Base-by-base conservation (phyloP, 2,888 invertebrate species). In the Drosophila hawaiiensis region DNA sequence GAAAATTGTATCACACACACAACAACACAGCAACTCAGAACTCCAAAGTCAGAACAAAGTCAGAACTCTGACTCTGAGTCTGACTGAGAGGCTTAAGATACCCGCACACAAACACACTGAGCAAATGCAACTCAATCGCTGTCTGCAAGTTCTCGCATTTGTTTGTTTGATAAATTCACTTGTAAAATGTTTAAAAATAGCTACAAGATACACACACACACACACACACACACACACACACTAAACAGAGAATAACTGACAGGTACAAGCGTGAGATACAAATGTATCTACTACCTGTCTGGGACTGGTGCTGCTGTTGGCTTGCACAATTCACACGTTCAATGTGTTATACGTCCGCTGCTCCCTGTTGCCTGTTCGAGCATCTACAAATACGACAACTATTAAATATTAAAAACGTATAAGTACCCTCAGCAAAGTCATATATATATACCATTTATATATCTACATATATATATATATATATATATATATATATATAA, bases 91-190 rank as follows among this genome's bases (percentile, higher is more conserved):
- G 39, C 65, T 66, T 41, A 28, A 67, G 54, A 58, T 60, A 29
- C 58, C 35, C 58, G 37, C 14, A 47, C 47, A 22, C 47, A 16
- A 9, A 55, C 37, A 28, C 19, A 6, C 29, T 6, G 50, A 25
- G n/a, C 39, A 63, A 64, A 66, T 69, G 86, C 82, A 73, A 43
- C 75, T 80, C 84, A 85, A 85, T 85, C 39, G 78, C 62, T 70
- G 88, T 62, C 70, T 80, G 72, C 74, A 66, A 72, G 65, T 70
- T 75, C 75, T 76, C 58, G 78, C 69, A 70, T 82, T 84, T 89
- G 84, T 68, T 89, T 89, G 76, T 81, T 82, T 88, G 85, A 85
- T 85, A 79, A 81, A 88, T 90, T 88, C 69, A 80, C 85, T 88
- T 88, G 89, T 83, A 76, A 83, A 76, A 68, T 78, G 62, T 72